Base-by-base conservation (phyloP, 2,888 invertebrate species). In the Celastrina argiolus region DNA sequence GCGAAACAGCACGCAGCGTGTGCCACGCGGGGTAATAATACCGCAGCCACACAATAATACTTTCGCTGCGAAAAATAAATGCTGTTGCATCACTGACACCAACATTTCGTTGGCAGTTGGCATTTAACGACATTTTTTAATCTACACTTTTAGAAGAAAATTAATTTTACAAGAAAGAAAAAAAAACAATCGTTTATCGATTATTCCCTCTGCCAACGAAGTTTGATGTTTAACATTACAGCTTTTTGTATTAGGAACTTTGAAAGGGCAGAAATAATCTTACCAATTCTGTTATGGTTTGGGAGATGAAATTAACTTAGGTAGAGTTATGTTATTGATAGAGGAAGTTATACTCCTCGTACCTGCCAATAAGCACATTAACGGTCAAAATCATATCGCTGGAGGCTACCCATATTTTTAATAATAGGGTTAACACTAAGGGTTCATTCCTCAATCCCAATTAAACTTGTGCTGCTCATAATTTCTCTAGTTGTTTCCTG, bases 1-100 rank as follows among this genome's bases (percentile, higher is more conserved):
- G 66, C 58, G 66, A 59, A 66, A 45, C 31, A 26, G 39, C 61
- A 36, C 58, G 59, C 68, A 64, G 69, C 66, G 68, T 66, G 69
- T 65, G 66, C 64, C 66, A 61, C 39, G 59, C 59, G 14, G 61
- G 31, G 34, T 39, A 26, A 61, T 61, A 61, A 31, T 39, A 61
- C 36, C 34, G 26, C 56, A 56, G 26, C 5, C 3, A 18, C 36
- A 34, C 61, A 61, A 61, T 22, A 51, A 51, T 61, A 61, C 61
- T 61, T 61, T 61, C 61, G 61, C 39, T 61, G 36, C 59, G 10
- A 31, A n/a, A n/a, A n/a, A n/a, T n/a, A n/a, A n/a, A n/a, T n/a
- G n/a, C n/a, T 36, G 12, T 51, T 51, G 51, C 51, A 16, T 45
- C 58, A 58, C 7, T 22, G 22, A 26, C 8, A 8, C 16, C 14